A percentile compares a stretch with the other conserved stretches of the same genome.
Evolutionary conservation across 92 coral and sea anemone species (phyloP).

Genomic region (Porites lobata): DNA sequence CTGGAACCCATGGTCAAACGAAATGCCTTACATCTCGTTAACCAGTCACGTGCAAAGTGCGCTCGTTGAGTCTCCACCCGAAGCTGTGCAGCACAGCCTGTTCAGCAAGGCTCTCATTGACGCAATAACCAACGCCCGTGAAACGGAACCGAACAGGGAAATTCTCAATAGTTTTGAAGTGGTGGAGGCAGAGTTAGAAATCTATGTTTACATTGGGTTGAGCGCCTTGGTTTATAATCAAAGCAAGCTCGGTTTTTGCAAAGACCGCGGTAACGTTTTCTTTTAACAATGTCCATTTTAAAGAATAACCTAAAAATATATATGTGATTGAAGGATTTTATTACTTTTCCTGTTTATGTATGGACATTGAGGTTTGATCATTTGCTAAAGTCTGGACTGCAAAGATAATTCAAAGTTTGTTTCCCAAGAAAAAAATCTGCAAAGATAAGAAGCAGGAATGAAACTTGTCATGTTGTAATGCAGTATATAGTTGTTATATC

Average conservation of each 20-base stretch:
- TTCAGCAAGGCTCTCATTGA: slow-evolving; percentile 85
- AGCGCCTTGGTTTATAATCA: slow-evolving; percentile 92
- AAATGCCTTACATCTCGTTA: slow-evolving; percentile 81
- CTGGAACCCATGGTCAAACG: slow-evolving; percentile 98
- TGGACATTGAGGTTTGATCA: too few species aligned
- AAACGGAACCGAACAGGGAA: slow-evolving; percentile 44
- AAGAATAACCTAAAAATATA: background rate
- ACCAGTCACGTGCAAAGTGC: slow-evolving; percentile 65
- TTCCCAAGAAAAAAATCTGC: too few species aligned
- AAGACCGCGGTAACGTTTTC: slow-evolving; percentile 91
- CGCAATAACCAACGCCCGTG: slow-evolving; percentile 85
- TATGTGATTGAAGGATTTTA: background rate
- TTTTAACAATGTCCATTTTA: slow-evolving; percentile 25
- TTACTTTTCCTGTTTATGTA: too few species aligned
- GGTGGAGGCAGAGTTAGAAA: slow-evolving; percentile 86
- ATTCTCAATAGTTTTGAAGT: slow-evolving; percentile 78
- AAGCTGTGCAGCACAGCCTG: slow-evolving; percentile 47
- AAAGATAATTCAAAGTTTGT: too few species aligned
- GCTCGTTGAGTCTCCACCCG: slow-evolving; percentile 70
- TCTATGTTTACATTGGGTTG: slow-evolving; percentile 82
- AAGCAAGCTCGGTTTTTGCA: slow-evolving; percentile 94
- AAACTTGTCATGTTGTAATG: too few species aligned
- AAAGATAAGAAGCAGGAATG: too few species aligned
- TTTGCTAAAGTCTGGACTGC: too few species aligned
- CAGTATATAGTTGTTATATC: too few species aligned